A percentile compares a stretch with the other conserved stretches of the same genome.
Conservation (phyloP, 2,797 vertebrate species). For the Masticophis lateralis region DNA sequence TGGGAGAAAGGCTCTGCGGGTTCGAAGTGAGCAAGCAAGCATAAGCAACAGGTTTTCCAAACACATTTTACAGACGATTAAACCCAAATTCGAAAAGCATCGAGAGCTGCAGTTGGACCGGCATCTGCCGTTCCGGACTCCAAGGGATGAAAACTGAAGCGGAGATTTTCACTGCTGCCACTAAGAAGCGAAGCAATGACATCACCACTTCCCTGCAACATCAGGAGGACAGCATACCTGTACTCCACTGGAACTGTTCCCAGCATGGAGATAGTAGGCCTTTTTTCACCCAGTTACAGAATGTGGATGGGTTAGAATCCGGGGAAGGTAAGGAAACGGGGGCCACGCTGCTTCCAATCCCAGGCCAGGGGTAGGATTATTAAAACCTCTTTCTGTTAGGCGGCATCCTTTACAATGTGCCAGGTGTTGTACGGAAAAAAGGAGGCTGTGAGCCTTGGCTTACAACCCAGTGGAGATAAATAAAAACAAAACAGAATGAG, state of each 20-base stretch:
- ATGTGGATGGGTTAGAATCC: accelerated
- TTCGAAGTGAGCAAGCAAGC: not conserved
- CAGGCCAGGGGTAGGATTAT: not conserved
- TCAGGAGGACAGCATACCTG: not conserved
- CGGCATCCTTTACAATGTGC: not conserved
- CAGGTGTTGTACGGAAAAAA: not conserved
- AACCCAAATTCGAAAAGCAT: not conserved
- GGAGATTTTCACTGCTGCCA: not conserved
- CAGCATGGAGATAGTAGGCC: not conserved
- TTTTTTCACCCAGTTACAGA: not conserved
- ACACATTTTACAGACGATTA: not conserved
- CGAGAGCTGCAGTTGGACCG: not conserved
- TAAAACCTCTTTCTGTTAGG: not conserved
- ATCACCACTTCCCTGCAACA: not conserved
- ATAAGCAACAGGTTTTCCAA: not conserved
- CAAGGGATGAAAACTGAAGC: not conserved
- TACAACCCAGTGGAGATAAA: not conserved
- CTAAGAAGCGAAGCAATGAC: not conserved
- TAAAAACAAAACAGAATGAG: not conserved
- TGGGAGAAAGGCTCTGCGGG: not conserved
- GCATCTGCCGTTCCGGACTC: not conserved
- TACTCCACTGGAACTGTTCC: not conserved
- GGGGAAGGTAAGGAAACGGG: not conserved
- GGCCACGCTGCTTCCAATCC: not conserved
- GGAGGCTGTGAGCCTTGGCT: no score